Conservation (phyloP, 2,797 vertebrate genomes). For the Muraenolepis orangiensis region DNA sequence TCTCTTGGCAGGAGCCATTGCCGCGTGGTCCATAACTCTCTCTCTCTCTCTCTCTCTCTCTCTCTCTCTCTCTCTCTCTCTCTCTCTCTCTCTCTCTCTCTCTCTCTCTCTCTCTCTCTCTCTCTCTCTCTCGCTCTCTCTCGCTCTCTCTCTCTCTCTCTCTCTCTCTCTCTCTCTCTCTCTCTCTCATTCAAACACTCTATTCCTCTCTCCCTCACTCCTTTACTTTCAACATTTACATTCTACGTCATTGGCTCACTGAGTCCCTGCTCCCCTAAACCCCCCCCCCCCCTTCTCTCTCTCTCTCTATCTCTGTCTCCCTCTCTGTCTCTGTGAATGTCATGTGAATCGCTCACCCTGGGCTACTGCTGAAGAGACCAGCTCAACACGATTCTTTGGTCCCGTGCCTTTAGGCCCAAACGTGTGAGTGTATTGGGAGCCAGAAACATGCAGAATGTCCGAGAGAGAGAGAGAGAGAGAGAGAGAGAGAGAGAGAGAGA, state of each 20-base stretch:
- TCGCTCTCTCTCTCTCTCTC: neutral
- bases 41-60: neutral
- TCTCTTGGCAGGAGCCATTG: conserved; percentile 4
- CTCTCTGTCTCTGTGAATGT: neutral
- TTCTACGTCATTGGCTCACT: neutral
- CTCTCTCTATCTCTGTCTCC: neutral
- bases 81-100: neutral
- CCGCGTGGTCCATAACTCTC: neutral
- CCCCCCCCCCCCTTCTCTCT: neutral
- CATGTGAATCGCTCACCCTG: neutral
- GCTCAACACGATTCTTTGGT: neutral
- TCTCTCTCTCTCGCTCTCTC: neutral
- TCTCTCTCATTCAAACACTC: neutral
- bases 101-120: neutral
- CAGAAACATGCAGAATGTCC: neutral
- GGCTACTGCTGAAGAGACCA: neutral
- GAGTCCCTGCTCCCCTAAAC: neutral
- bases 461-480: neutral
- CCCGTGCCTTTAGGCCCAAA: neutral
- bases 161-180: neutral
- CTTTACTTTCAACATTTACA: neutral
- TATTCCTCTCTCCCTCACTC: neutral
- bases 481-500: neutral
- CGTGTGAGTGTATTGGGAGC: neutral
- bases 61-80: neutral